Evolutionary conservation across 2,888 invertebrate species (phyloP).

Genomic region (Tholera decimalis): DNA sequence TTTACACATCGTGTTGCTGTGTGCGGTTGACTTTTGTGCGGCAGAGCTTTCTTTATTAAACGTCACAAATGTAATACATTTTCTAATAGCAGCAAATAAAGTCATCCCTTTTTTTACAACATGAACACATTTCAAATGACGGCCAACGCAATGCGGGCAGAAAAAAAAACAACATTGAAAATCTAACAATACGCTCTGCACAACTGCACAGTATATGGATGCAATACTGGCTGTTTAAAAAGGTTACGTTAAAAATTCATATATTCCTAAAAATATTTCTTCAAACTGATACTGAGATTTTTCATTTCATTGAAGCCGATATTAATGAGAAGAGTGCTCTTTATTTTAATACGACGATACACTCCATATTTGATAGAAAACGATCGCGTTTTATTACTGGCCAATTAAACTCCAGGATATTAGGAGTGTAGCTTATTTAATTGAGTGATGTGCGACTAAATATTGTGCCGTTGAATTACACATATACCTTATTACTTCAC

Average conservation of each 20-base stretch:
- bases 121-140: slow-evolving; percentile 41
- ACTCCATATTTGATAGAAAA: slow-evolving; percentile 59
- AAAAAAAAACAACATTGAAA: slow-evolving; percentile 28
- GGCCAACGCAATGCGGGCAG: slow-evolving; percentile 19
- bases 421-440: slow-evolving; percentile 50
- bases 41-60: not conserved
- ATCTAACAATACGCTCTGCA: slow-evolving; percentile 51
- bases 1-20: slow-evolving; percentile 32
- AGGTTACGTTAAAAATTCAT: slow-evolving; percentile 20
- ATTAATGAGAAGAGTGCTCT: slow-evolving; percentile 66
- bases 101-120: slow-evolving; percentile 12
- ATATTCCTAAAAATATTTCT: slow-evolving; percentile 40
- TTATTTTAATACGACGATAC: slow-evolving; percentile 65
- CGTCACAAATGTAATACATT: slow-evolving; percentile 10
- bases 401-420: slow-evolving; percentile 69
- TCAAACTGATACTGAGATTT: slow-evolving; percentile 41
- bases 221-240: slow-evolving; percentile 43
- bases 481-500: slow-evolving; percentile 31
- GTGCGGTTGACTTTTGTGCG: slow-evolving; percentile 14
- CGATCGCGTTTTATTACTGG: slow-evolving; percentile 66
- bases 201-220: slow-evolving; percentile 44
- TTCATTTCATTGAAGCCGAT: slow-evolving; percentile 58
- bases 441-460: slow-evolving; percentile 44
- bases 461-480: slow-evolving; percentile 19
- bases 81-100: slow-evolving; percentile 37